Conservation (phyloP, 1,140 invertebrate genomes). For the Heterodera schachtii region DNA sequence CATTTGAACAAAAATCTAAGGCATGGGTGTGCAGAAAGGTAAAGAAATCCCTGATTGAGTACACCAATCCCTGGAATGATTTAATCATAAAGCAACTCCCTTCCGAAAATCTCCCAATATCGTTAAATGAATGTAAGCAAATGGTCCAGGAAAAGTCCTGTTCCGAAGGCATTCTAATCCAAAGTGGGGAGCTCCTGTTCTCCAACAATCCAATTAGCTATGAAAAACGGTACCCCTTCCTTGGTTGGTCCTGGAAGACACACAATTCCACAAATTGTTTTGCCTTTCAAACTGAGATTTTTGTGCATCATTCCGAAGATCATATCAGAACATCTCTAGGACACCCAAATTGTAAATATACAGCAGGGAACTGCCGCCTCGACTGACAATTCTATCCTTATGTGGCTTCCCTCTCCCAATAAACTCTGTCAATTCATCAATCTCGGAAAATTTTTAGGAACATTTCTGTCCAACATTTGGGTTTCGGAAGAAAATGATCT, state of each 20-base stretch:
- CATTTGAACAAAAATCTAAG: not conserved
- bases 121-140: not conserved
- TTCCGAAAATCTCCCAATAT: not conserved
- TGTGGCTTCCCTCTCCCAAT: not conserved
- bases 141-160: not conserved
- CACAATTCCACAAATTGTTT: conserved; percentile 1
- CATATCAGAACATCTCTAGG: not conserved
- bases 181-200: not conserved
- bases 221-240: not conserved
- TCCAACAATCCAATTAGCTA: not conserved
- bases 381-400: conserved; percentile 1
- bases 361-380: not conserved
- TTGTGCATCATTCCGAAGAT: not conserved
- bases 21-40: conserved; percentile 12
- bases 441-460: not conserved
- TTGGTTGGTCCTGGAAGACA: not conserved
- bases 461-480: not conserved
- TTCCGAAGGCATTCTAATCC: not conserved
- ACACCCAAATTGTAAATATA: not conserved
- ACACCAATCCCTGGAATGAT: conserved; percentile 4
- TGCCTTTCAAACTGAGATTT: conserved; percentile 5
- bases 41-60: conserved; percentile 4
- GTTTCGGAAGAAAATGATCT: not conserved
- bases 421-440: not conserved
- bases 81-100: not conserved